Conservation (phyloP, 2,888 invertebrate species). For the Volucella inflata region DNA sequence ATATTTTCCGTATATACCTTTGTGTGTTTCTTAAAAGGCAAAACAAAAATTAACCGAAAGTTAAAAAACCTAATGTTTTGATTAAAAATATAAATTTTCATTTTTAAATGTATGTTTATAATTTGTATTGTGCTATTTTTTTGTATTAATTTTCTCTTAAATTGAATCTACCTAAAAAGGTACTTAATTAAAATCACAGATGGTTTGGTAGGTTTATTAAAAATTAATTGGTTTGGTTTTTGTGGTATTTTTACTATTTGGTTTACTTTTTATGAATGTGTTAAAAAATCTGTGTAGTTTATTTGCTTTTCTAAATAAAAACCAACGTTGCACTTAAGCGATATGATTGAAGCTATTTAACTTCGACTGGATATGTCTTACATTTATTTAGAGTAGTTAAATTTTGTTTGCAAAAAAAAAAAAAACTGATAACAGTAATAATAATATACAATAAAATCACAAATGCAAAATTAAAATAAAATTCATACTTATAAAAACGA, state of each 20-base stretch:
- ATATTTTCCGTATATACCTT: conserved; percentile 16
- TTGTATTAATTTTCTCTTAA: conserved; percentile 66
- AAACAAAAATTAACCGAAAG: conserved; percentile 9
- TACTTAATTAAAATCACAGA: conserved; percentile 78
- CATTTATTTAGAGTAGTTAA: conserved; percentile 41
- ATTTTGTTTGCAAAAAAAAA: conserved; percentile 26
- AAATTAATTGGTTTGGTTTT: conserved; percentile 66
- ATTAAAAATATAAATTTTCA: conserved; percentile 56
- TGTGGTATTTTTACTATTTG: conserved; percentile 44
- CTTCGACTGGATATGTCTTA: conserved; percentile 66
- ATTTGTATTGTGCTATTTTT: conserved; percentile 71
- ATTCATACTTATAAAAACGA: conserved; percentile 36
- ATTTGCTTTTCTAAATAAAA: conserved; percentile 23
- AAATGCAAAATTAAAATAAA: conserved; percentile 44
- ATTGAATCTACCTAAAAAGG: conserved; percentile 76
- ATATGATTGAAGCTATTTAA: conserved; percentile 54
- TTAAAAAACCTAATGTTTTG: conserved; percentile 39
- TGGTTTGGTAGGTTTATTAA: conserved; percentile 75
- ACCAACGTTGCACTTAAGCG: conserved; percentile 57
- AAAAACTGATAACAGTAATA: background rate
- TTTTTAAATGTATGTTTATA: conserved; percentile 45
- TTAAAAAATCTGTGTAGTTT: conserved; percentile 22
- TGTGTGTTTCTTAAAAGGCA: conserved; percentile 9
- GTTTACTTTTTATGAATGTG: conserved; percentile 41
- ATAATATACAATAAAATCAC: conserved; percentile 11